phyloP scores from a whole-genome alignment of 2,888 invertebrate species.

The Ypsolopha scabrella region DNA sequence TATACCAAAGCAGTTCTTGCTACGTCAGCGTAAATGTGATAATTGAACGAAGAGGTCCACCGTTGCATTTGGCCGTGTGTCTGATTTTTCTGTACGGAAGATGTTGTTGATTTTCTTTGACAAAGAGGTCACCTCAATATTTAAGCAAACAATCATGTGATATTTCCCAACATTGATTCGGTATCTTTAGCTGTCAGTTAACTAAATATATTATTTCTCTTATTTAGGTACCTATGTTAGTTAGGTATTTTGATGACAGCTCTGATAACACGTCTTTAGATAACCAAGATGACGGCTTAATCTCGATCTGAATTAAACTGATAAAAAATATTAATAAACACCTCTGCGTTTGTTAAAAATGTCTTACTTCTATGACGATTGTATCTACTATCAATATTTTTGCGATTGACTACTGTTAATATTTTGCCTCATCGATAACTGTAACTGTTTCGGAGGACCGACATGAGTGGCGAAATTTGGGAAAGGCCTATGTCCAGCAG shows the following conservation, averaged over 20 bases:
- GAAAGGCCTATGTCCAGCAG: too few species aligned
- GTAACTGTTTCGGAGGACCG: too few species aligned
- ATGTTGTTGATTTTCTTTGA: background rate
- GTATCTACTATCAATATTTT: too few species aligned
- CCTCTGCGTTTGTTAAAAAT: too few species aligned
- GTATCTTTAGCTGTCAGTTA: conserved; percentile 41
- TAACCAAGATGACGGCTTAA: conserved; percentile 66
- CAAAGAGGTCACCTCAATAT: background rate
- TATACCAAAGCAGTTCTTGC: too few species aligned
- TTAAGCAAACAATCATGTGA: conserved; percentile 3
- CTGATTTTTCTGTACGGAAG: background rate
- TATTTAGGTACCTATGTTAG: conserved; percentile 26
- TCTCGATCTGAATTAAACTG: conserved; percentile 61
- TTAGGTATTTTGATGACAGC: conserved; percentile 45
- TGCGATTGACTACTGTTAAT: too few species aligned
- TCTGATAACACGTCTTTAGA: conserved; percentile 44
- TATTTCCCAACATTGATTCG: conserved; percentile 19
- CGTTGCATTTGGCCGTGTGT: too few species aligned
- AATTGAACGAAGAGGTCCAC: too few species aligned
- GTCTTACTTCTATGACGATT: too few species aligned
- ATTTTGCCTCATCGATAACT: too few species aligned
- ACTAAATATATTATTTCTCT: conserved; percentile 38
- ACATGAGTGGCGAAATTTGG: too few species aligned
- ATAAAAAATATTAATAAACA: conserved; percentile 14
- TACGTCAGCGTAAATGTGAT: too few species aligned